Base-by-base conservation (phyloP, 2,888 invertebrate genomes). In the Noctua comes region DNA sequence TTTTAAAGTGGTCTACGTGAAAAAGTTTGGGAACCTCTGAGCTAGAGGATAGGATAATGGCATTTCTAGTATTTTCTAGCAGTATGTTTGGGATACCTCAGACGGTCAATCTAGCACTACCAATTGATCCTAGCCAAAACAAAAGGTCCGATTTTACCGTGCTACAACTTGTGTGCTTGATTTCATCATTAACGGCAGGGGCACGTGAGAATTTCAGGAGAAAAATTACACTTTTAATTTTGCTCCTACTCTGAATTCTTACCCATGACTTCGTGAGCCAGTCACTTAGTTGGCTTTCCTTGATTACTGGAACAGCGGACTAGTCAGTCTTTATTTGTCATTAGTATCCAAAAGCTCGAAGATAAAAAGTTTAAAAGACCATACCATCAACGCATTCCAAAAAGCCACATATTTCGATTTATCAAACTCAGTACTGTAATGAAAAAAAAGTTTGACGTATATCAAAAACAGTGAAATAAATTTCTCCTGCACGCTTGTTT, bases 401-500 rank as follows among this genome's bases (percentile, higher is more conserved):
- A 87, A 87, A 79, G 80, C 54, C 66, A 40, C 6, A 3, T 80
- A 82, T 83, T 77, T 66, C 64, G 68, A 80, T 51, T 13, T 4
- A 75, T 46, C 31, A 76, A 59, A 59, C 68, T 48, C 65, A 65
- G 48, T 79, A 73, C 66, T 24, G 68, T 59, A 18, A n/a, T 74
- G 73, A 87, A 89, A 88, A 90, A 90, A 84, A 75, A 78, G 73
- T 87, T 88, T 91, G 92, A 91, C 92, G 83, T 91, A 71, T 83
- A 89, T 89, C 89, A 90, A 91, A 93, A 92, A 92, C 91, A 92
- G 90, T 90, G 85, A 89, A 90, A 85, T 86, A 72, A 76, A 82
- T 86, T 91, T 91, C 88, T 87, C 80, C 87, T 86, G 84, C 92
- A 91, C 90, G 91, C 92, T 92, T 90, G 91, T 90, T 93, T 91